Conservation (phyloP, 2,113 vertebrate genomes). For the Varanus komodoensis region DNA sequence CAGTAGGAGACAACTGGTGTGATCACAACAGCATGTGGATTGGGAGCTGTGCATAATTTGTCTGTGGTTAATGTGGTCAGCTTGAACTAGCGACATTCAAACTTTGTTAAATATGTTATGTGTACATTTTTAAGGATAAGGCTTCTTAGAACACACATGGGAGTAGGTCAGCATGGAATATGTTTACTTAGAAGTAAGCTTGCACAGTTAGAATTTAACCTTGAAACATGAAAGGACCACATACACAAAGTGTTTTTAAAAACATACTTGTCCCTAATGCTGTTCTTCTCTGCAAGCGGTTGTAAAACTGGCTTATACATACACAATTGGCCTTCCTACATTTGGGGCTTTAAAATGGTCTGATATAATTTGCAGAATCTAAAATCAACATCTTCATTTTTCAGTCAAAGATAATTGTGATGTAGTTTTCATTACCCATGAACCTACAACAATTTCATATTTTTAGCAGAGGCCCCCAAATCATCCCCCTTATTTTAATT, state of each 20-base stretch:
- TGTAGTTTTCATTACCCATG: not conserved
- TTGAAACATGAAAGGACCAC: not conserved
- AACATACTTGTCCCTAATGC: not conserved
- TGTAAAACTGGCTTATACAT: slow-evolving; percentile 8
- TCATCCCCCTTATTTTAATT: not conserved
- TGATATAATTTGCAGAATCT: not conserved
- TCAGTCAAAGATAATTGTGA: not conserved
- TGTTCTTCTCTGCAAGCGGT: not conserved
- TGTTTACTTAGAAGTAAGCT: not conserved
- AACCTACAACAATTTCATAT: not conserved
- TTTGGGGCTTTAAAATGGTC: not conserved
- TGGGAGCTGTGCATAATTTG: slow-evolving; percentile 1
- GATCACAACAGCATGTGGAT: not conserved
- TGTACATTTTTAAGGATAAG: not conserved
- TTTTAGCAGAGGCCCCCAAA: not conserved
- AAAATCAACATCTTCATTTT: not conserved
- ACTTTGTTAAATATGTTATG: not conserved
- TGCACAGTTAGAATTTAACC: not conserved
- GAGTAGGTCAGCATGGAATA: not conserved
- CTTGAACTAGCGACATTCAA: not conserved
- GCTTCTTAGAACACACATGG: not conserved
- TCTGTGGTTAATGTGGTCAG: not conserved
- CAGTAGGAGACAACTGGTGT: not conserved
- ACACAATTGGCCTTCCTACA: not conserved
- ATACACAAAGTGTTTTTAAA: not conserved